Evolutionary conservation across 2,113 vertebrate species (phyloP).

Genomic region (Channa argus): DNA sequence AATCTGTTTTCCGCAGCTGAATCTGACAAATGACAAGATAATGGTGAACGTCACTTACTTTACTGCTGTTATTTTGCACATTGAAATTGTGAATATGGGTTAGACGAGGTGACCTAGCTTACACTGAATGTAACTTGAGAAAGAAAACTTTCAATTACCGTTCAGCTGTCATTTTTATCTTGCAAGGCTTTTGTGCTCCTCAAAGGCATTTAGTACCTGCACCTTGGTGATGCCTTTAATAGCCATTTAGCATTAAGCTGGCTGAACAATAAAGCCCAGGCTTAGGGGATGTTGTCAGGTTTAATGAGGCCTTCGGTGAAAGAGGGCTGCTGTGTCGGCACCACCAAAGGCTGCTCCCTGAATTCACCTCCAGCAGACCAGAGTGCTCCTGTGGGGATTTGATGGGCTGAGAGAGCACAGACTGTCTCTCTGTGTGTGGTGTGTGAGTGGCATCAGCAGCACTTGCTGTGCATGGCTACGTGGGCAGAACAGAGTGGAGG

Average conservation of each 20-base stretch:
- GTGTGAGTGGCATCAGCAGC: conserved; percentile 63
- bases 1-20: too few relatives aligned
- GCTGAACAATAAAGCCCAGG: conserved; percentile 66
- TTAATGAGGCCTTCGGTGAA: conserved; percentile 75
- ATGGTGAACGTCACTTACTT: background rate
- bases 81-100: conserved; percentile 6
- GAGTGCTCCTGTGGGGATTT: conserved; percentile 71
- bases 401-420: conserved; percentile 69
- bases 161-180: conserved; percentile 47
- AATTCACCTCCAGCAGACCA: conserved; percentile 72
- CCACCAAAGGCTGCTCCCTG: conserved; percentile 72
- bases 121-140: conserved; percentile 32
- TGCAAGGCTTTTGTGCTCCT: conserved; percentile 46
- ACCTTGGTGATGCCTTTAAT: conserved; percentile 75
- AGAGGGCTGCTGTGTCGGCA: conserved; percentile 71
- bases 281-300: conserved; percentile 72
- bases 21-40: too few relatives aligned
- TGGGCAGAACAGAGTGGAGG: conserved; percentile 27
- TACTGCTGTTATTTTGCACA: background rate
- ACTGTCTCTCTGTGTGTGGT: conserved; percentile 53
- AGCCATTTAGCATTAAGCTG: conserved; percentile 71
- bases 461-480: conserved; percentile 54
- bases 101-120: background rate
- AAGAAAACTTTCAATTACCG: conserved; percentile 47
- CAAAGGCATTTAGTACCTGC: conserved; percentile 63